Percentiles rank a stretch among this genome's conserved stretches.
Evolutionary conservation across 1,140 invertebrate species (phyloP).

Genomic region (Neuroterus valhalla): DNA sequence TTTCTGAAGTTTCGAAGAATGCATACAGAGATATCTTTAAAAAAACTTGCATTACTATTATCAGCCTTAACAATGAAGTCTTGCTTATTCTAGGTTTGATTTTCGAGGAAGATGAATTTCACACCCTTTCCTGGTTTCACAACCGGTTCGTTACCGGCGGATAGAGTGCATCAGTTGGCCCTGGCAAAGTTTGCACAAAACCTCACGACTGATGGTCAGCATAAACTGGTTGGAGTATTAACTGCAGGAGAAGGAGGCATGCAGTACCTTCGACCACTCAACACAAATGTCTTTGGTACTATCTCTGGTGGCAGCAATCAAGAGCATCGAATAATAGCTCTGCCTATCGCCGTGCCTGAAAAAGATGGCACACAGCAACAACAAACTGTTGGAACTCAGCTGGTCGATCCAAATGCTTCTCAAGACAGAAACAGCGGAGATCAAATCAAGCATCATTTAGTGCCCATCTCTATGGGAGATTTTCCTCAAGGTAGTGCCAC

Average conservation of each 20-base stretch:
- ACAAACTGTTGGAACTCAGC: conserved; percentile 86
- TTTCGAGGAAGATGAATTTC: conserved; percentile 79
- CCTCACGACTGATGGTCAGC: conserved; percentile 74
- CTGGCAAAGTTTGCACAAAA: conserved; percentile 81
- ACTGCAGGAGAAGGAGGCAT: conserved; percentile 82
- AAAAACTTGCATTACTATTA: too few relatives aligned
- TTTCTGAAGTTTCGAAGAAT: too few relatives aligned
- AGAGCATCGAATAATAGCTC: conserved; percentile 80
- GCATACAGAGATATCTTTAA: too few relatives aligned
- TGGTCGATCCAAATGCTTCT: conserved; percentile 78
- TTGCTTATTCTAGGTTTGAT: conserved; percentile 55
- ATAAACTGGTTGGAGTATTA: conserved; percentile 76
- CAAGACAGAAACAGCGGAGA: conserved; percentile 74
- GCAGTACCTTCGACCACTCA: conserved; percentile 83
- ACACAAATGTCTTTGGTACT: conserved; percentile 78
- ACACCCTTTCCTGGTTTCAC: conserved; percentile 80
- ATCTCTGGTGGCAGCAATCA: conserved; percentile 70
- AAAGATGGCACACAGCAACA: conserved; percentile 80
- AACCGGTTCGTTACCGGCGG: conserved; percentile 78
- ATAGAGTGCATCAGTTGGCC: conserved; percentile 81
- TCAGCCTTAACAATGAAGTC: too few relatives aligned
- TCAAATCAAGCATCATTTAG: conserved; percentile 82
- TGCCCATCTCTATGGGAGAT: conserved; percentile 78
- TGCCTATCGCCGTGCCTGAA: conserved; percentile 85
- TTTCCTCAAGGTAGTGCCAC: conserved; percentile 78